These are phyloP conservation scores for Perdita meconis DNA, from an alignment of 2,888 invertebrate species.

Conservation along the genomic window DNA sequence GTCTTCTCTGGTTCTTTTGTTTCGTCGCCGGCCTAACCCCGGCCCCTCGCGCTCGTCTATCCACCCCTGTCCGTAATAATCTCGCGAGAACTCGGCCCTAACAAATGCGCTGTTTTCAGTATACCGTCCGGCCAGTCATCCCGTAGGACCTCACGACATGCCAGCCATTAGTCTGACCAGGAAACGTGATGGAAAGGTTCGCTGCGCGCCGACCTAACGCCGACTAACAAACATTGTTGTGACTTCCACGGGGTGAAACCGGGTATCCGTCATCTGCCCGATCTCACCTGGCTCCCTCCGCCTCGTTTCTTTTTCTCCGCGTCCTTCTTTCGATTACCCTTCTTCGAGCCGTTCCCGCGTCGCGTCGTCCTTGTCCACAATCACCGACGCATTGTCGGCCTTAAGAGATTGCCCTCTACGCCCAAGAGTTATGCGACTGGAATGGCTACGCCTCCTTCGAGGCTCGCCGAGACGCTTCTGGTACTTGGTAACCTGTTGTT, in stretches of 20 bases:
- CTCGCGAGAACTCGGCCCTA: conserved; percentile 73
- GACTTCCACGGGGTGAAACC: conserved; percentile 81
- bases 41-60: conserved; percentile 48
- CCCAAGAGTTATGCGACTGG: conserved; percentile 67
- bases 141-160: conserved; percentile 70
- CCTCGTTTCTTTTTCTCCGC: conserved; percentile 2
- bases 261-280: conserved; percentile 79
- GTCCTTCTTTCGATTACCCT: conserved; percentile 1
- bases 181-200: conserved; percentile 77
- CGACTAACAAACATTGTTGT: conserved; percentile 81
- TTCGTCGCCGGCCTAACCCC: conserved; percentile 64
- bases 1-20: conserved; percentile 79
- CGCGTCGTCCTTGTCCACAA: conserved; percentile 70
- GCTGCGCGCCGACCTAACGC: conserved; percentile 66
- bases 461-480: conserved; percentile 62
- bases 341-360: conserved; percentile 10
- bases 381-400: conserved; percentile 77
- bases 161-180: conserved; percentile 68
- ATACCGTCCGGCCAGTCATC: conserved; percentile 66
- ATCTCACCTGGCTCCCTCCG: conserved; percentile 58
- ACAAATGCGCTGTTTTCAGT: conserved; percentile 82
- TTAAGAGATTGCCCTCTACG: conserved; percentile 75
- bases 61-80: conserved; percentile 73
- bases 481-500: conserved; percentile 66
- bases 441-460: conserved; percentile 64